These are phyloP conservation scores for Cetonia aurata DNA, from an alignment of 2,888 invertebrate genomes.

Conservation along the genomic window DNA sequence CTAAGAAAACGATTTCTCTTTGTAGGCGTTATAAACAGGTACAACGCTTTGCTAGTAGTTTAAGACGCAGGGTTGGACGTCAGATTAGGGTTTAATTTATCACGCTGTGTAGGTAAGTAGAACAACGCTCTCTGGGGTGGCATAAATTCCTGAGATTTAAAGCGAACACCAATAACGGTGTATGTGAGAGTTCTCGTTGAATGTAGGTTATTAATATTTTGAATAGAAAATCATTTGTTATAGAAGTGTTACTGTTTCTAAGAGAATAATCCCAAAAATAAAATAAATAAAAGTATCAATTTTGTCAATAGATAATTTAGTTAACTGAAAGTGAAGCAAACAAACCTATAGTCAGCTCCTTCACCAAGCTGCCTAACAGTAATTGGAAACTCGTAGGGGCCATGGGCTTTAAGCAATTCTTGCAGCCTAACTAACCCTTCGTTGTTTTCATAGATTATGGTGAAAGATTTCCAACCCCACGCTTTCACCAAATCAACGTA, in stretches of 20 bases:
- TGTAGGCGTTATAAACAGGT: too few relatives aligned
- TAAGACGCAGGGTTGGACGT: background rate
- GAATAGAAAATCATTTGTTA: too few relatives aligned
- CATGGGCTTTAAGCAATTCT: slow-evolving; percentile 89
- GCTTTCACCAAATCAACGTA: slow-evolving; percentile 91
- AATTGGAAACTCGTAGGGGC: slow-evolving; percentile 86
- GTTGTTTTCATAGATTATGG: slow-evolving; percentile 96
- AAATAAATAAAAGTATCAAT: background rate
- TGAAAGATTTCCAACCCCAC: slow-evolving; percentile 96
- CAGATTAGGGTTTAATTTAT: background rate
- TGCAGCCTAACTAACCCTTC: slow-evolving; percentile 91
- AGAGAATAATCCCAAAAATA: too few relatives aligned
- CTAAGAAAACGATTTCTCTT: too few relatives aligned
- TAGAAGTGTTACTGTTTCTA: too few relatives aligned
- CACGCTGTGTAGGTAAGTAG: background rate
- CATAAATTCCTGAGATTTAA: background rate
- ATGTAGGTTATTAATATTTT: background rate
- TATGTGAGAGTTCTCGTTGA: too few relatives aligned
- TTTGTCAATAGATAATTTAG: background rate
- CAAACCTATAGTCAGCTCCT: slow-evolving; percentile 87
- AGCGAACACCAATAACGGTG: background rate
- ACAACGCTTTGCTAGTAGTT: too few relatives aligned
- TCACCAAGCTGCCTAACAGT: slow-evolving; percentile 87
- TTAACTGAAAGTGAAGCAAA: background rate
- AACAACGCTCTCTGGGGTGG: background rate